phyloP scores from a whole-genome alignment of 2,797 vertebrate genomes.

The Micromesistius poutassou region DNA sequence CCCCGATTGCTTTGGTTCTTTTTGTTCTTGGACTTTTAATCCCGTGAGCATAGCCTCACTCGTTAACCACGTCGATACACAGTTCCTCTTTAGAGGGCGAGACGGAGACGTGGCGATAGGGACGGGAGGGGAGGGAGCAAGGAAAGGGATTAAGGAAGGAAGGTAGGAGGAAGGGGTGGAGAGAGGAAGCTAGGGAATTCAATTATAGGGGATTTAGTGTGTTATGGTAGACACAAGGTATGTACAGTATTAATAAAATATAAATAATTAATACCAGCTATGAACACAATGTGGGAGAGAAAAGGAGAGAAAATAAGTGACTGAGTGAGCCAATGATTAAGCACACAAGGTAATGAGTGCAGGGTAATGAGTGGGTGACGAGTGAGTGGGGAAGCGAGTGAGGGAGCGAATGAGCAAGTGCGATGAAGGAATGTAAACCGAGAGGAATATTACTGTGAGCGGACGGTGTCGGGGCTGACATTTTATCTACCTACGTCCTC shows the following conservation, averaged over 20 bases:
- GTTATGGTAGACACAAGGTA: slow-evolving; percentile 6
- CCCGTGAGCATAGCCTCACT: slow-evolving; percentile 2
- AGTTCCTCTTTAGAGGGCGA: slow-evolving; percentile 12
- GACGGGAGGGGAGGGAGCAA: slow-evolving; percentile 8
- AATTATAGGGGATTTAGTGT: slow-evolving; percentile 3
- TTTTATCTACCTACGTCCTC: slow-evolving; percentile 36
- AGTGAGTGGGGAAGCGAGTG: slow-evolving; percentile 24
- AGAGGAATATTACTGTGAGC: background rate
- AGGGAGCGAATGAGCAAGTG: background rate
- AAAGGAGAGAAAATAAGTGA: slow-evolving; percentile 7
- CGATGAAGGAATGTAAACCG: background rate
- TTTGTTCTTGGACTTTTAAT: background rate
- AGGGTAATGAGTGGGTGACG: background rate
- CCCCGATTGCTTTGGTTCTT: background rate
- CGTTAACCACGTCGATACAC: slow-evolving; percentile 18
- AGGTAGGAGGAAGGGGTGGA: slow-evolving; percentile 10
- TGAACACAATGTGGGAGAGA: slow-evolving; percentile 50
- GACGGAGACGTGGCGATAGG: background rate
- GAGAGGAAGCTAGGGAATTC: slow-evolving; percentile 3
- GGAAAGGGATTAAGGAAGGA: slow-evolving; percentile 13
- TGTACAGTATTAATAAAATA: slow-evolving; percentile 15
- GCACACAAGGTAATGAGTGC: background rate
- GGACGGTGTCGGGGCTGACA: slow-evolving; percentile 36
- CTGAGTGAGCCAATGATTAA: slow-evolving; percentile 23
- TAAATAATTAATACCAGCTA: slow-evolving; percentile 41